phyloP scores from a whole-genome alignment of 2,888 invertebrate genomes.

The Dolichopus griseipennis region DNA sequence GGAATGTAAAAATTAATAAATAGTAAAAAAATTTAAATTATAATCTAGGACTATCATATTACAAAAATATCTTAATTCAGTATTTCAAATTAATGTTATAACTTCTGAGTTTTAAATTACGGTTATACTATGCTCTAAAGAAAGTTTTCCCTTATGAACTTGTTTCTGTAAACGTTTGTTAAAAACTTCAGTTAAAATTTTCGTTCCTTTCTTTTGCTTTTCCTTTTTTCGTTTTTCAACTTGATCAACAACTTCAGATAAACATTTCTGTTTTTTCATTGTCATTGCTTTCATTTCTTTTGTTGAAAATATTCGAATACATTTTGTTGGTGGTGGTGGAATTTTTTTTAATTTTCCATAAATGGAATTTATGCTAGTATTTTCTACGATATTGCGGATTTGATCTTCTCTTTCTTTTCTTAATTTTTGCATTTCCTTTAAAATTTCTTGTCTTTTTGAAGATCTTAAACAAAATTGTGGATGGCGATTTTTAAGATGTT shows the following conservation, averaged over 20 bases:
- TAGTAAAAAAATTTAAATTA: no score
- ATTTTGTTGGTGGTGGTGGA: slow-evolving; percentile 40
- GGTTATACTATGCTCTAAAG: slow-evolving; percentile 37
- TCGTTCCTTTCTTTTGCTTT: slow-evolving; percentile 57
- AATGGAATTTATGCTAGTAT: slow-evolving; percentile 32
- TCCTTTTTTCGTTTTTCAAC: slow-evolving; percentile 52
- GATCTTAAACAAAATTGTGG: slow-evolving; percentile 60
- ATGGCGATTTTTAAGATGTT: slow-evolving; percentile 59
- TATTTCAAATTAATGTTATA: not conserved
- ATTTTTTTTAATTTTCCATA: slow-evolving; percentile 31
- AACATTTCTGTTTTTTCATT: slow-evolving; percentile 54
- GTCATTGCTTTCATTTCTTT: slow-evolving; percentile 54
- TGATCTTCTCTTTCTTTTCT: slow-evolving; percentile 33
- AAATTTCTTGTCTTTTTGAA: slow-evolving; percentile 34
- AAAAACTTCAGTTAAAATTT: slow-evolving; percentile 66
- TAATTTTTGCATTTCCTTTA: slow-evolving; percentile 34
- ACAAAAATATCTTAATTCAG: no score
- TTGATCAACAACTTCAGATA: slow-evolving; percentile 64
- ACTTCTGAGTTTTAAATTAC: slow-evolving; percentile 30
- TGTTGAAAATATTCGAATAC: slow-evolving; percentile 46
- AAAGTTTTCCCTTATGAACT: slow-evolving; percentile 37
- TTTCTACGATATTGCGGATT: slow-evolving; percentile 34
- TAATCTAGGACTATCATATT: no score
- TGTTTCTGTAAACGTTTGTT: slow-evolving; percentile 48
- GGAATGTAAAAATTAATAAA: no score